A percentile compares a stretch with the other conserved stretches of the same genome.
Conservation (phyloP, 2,113 vertebrate genomes). For the Saccopteryx bilineata region DNA sequence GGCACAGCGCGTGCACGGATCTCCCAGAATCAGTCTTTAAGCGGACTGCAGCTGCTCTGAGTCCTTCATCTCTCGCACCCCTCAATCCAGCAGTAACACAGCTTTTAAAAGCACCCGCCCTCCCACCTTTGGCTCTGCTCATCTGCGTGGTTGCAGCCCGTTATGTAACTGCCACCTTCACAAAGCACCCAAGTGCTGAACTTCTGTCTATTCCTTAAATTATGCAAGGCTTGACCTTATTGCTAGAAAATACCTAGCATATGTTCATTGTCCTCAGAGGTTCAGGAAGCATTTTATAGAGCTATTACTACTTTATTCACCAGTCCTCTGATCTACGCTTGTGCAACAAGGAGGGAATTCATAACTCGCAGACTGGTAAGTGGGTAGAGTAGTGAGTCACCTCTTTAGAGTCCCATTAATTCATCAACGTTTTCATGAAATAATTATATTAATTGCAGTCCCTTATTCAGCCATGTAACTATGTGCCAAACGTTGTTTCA, state of each 20-base stretch:
- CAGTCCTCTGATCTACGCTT: neutral
- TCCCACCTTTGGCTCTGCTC: neutral
- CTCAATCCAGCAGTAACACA: neutral
- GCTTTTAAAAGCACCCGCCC: neutral
- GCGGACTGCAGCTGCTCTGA: neutral
- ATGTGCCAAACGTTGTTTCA: neutral
- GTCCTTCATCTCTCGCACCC: neutral
- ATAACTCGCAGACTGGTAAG: neutral
- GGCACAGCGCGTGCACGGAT: neutral
- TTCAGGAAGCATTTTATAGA: conserved; percentile 10
- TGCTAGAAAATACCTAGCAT: conserved; percentile 56
- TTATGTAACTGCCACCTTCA: conserved; percentile 67
- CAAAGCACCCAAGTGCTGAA: conserved; percentile 14
- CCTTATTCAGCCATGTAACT: neutral
- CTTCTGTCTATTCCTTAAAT: conserved; percentile 40
- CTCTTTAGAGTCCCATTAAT: neutral
- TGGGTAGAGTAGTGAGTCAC: neutral
- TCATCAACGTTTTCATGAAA: neutral
- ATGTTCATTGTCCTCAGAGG: conserved; percentile 10
- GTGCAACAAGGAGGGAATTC: neutral
- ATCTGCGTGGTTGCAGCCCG: conserved; percentile 5
- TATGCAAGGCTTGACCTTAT: conserved; percentile 65
- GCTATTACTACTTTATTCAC: neutral
- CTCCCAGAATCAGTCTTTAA: neutral
- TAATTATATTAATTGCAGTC: neutral